Evolutionary conservation across 2,797 vertebrate genomes (phyloP).

Genomic region (Coregonus suidteri): DNA sequence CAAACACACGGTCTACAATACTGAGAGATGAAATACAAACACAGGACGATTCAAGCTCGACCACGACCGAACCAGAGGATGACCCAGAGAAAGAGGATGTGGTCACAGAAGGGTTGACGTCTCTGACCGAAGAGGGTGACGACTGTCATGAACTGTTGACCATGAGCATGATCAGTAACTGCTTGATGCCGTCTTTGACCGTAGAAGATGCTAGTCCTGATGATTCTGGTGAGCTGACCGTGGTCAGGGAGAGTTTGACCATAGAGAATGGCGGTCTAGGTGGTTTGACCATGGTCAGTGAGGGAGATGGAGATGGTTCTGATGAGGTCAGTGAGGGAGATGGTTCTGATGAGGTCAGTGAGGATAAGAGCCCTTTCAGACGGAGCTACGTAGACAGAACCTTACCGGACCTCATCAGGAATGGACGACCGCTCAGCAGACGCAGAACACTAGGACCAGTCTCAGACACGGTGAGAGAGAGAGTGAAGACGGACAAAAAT

Average conservation of each 20-base stretch:
- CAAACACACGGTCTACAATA: not conserved
- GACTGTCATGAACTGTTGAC: not conserved
- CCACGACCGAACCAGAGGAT: not conserved
- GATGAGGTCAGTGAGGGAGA: not conserved
- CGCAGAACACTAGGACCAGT: conserved; percentile 74
- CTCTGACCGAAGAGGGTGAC: conserved; percentile 1
- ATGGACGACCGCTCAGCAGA: conserved; percentile 64
- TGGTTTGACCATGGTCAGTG: conserved; percentile 23
- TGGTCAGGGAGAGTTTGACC: conserved; percentile 21
- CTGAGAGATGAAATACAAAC: conserved; percentile 10
- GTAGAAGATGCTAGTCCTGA: conserved; percentile 15
- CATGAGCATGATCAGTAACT: not conserved
- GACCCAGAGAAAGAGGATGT: conserved; percentile 8
- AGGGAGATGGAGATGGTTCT: conserved; percentile 5
- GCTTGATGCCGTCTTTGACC: conserved; percentile 16
- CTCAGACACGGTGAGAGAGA: conserved; percentile 69
- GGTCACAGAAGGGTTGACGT: not conserved
- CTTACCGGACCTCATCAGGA: conserved; percentile 74
- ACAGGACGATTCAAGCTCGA: not conserved
- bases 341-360: conserved; percentile 5
- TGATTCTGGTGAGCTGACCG: conserved; percentile 17
- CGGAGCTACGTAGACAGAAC: conserved; percentile 49
- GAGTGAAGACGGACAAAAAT: not conserved
- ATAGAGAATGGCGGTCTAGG: conserved; percentile 46
- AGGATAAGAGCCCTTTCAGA: conserved; percentile 21